Evolutionary conservation across 2,888 invertebrate species (phyloP).

Genomic region (Lissocephala sabroskyi): DNA sequence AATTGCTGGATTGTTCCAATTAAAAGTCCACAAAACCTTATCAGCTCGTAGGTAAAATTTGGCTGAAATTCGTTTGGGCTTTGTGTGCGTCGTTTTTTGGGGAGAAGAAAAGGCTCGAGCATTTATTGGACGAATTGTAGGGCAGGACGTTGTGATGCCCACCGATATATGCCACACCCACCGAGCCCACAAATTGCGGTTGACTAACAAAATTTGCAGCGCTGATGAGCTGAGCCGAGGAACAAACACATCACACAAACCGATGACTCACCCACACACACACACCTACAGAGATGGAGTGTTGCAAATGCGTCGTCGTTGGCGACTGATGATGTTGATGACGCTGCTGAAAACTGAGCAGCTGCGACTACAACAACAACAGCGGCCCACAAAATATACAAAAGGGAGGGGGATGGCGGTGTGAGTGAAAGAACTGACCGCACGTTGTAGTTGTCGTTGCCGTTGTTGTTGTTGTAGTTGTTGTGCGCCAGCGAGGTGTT

Average conservation of each 20-base stretch:
- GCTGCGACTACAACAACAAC: constrained; percentile 21
- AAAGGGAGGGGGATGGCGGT: constrained; percentile 2
- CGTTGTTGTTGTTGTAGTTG: constrained; percentile 12
- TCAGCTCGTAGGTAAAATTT: no score
- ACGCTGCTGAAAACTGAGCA: constrained; percentile 41
- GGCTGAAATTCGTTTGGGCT: no score
- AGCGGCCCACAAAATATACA: constrained; percentile 11
- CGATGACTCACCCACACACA: constrained; percentile 12
- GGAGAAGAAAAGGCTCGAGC: constrained; percentile 2
- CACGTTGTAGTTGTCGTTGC: not conserved
- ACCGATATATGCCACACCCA: constrained; percentile 61
- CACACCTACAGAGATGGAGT: constrained; percentile 3
- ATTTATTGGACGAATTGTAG: constrained; percentile 49
- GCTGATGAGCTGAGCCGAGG: constrained; percentile 50
- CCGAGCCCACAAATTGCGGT: constrained; percentile 65
- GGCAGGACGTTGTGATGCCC: constrained; percentile 27
- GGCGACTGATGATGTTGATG: constrained; percentile 43
- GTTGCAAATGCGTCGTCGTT: constrained; percentile 3
- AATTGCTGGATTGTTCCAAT: no score
- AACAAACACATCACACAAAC: constrained; percentile 12
- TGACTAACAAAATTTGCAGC: constrained; percentile 55
- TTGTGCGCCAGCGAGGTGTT: constrained; percentile 28
- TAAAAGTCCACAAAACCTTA: no score
- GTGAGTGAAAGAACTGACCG: not conserved
- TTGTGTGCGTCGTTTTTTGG: constrained; percentile 17